Percentiles rank a stretch among this genome's conserved stretches.
These are phyloP conservation scores for Girardinus metallicus DNA, from an alignment of 2,797 vertebrate species.

Conservation along the genomic window DNA sequence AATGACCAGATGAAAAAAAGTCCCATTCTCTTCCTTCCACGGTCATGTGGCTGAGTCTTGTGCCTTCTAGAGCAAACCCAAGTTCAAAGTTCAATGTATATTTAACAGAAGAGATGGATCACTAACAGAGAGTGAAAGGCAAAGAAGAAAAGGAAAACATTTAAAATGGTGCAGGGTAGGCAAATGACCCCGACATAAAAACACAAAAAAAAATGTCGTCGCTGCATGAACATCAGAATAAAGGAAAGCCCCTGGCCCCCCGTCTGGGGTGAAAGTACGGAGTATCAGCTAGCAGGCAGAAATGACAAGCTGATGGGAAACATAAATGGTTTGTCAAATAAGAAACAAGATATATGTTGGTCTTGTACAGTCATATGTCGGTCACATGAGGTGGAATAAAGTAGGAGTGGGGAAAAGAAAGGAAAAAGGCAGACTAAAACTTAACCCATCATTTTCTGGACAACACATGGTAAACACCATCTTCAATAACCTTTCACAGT, in stretches of 20 bases:
- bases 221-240: not conserved
- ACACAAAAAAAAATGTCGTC: slow-evolving; percentile 21
- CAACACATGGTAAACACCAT: slow-evolving; percentile 21
- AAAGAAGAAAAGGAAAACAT: slow-evolving; percentile 1
- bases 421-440: slow-evolving; percentile 4
- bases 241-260: not conserved
- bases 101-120: slow-evolving; percentile 16
- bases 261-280: not conserved
- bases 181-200: not conserved
- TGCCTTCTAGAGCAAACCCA: slow-evolving; percentile 35
- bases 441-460: slow-evolving; percentile 13
- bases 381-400: slow-evolving; percentile 56
- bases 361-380: slow-evolving; percentile 49
- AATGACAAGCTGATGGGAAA: not conserved
- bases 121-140: not conserved
- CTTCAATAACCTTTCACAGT: not conserved
- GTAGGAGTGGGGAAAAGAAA: slow-evolving; percentile 25
- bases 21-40: slow-evolving; percentile 43
- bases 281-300: slow-evolving; percentile 5
- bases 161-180: not conserved
- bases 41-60: slow-evolving; percentile 54
- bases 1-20: slow-evolving; percentile 31
- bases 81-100: slow-evolving; percentile 54
- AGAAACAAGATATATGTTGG: slow-evolving; percentile 17
- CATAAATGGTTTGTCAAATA: not conserved